These are phyloP conservation scores for Syngnathus typhle DNA, from an alignment of 2,113 vertebrate species.

Conservation along the genomic window DNA sequence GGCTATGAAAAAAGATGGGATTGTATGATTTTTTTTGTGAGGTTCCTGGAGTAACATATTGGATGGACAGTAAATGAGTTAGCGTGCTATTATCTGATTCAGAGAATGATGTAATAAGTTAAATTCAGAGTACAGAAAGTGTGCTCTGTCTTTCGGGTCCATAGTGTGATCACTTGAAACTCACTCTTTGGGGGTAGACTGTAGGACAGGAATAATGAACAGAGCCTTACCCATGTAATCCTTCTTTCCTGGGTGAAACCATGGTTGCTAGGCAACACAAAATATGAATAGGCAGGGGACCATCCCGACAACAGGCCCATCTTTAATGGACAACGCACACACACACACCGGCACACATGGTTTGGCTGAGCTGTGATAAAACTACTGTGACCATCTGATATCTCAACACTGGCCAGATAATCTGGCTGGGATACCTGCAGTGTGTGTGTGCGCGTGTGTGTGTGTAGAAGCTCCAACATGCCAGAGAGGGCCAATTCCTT, in stretches of 20 bases:
- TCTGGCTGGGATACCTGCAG: slow-evolving; percentile 46
- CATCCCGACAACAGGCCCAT: slow-evolving; percentile 44
- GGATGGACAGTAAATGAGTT: neutral
- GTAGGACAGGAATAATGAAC: slow-evolving; percentile 16
- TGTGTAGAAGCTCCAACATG: slow-evolving; percentile 36
- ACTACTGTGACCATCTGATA: slow-evolving; percentile 63
- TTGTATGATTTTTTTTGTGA: neutral
- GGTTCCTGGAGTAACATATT: neutral
- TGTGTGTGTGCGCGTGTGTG: slow-evolving; percentile 15
- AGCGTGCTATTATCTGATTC: neutral
- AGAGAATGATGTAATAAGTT: neutral
- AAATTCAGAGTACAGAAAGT: too few relatives aligned
- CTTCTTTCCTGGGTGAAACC: slow-evolving; percentile 38
- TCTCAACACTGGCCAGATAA: slow-evolving; percentile 49
- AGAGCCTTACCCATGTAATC: slow-evolving; percentile 37
- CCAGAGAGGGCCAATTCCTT: slow-evolving; percentile 42
- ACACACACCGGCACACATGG: slow-evolving; percentile 24
- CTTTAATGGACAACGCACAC: slow-evolving; percentile 62
- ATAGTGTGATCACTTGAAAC: too few relatives aligned
- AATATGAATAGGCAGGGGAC: slow-evolving; percentile 65
- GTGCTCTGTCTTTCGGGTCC: too few relatives aligned
- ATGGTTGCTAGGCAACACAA: slow-evolving; percentile 70
- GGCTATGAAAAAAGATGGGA: neutral
- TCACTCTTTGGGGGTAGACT: slow-evolving; percentile 5
- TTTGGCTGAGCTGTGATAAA: slow-evolving; percentile 48